Base-by-base conservation (phyloP, 2,888 invertebrate species). In the Hyposoter didymator region DNA sequence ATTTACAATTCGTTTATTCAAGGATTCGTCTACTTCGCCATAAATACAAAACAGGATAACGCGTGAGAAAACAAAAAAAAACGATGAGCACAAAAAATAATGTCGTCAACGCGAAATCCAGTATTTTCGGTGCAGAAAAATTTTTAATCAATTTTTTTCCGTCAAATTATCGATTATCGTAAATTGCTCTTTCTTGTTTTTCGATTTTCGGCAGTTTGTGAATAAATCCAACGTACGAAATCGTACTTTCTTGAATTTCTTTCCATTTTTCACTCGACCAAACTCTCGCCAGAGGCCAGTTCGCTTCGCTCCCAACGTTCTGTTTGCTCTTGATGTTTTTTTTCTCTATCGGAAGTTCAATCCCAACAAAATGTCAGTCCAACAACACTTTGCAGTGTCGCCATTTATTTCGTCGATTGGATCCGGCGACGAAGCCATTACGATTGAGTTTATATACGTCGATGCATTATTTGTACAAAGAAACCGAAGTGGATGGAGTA, bases 1-100 rank as follows among this genome's bases (percentile, higher is more conserved):
- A 91, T 90, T 91, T 87, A 83, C 69, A 74, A 59, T 66, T 43
- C 47, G 75, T 66, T 75, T 76, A 49, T 76, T 45, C 79, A 17
- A 22, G 64, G 52, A 67, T 67, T 45, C 35, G 64, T 43, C 28
- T 28, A 35, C 47, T 43, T 43, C 69, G 39, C 39, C 43, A 3
- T 35, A 76, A 22, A 76, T 55, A 45, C 47, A 52, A 66, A 66
- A 52, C 67, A 39, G 19, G 22, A 19, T 14, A 52, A n/a, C 55
- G 45, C 59, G 32, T 22, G 17, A 28, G 32, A 39, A 43, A 67
- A 39, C 35, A 39, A 39, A 78, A 43, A 78, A 67, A 78, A 35
- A 78, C 39, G 22, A 19, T 22, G 55, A 10, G 55, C 22, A 22
- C 0, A 55, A 55, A 14, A 12, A 39, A 59, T 28, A 59, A 14